Conservation (phyloP, 2,888 invertebrate species). For the Nymphalis urticae region DNA sequence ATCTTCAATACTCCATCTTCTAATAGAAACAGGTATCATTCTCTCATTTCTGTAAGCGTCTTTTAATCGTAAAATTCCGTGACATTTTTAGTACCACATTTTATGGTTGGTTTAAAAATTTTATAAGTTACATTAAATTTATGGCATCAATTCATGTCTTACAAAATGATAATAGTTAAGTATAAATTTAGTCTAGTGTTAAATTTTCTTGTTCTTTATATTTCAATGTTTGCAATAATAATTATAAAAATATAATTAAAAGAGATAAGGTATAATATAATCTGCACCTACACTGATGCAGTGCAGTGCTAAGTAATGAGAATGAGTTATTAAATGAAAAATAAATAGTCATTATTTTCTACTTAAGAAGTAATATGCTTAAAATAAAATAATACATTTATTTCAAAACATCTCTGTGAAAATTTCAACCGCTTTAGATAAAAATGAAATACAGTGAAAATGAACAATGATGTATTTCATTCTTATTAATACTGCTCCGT, state of each 20-base stretch:
- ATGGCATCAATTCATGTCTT: slow-evolving; percentile 13
- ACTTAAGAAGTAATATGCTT: too few species aligned
- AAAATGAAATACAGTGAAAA: slow-evolving; percentile 17
- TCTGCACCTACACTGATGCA: too few species aligned
- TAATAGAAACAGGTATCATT: not conserved
- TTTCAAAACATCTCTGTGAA: not conserved
- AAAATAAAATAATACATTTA: too few species aligned
- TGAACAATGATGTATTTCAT: slow-evolving; percentile 21
- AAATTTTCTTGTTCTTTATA: too few species aligned
- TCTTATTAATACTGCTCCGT: slow-evolving; percentile 19
- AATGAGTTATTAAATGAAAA: too few species aligned
- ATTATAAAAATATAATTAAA: too few species aligned
- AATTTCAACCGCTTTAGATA: not conserved
- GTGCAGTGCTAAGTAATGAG: too few species aligned
- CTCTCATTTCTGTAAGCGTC: not conserved
- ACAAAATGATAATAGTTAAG: not conserved
- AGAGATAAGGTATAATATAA: too few species aligned
- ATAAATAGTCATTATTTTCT: too few species aligned
- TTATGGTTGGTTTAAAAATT: slow-evolving; percentile 13
- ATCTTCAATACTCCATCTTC: not conserved
- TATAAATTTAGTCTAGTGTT: not conserved
- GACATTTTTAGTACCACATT: slow-evolving; percentile 15
- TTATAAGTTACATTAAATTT: slow-evolving; percentile 13
- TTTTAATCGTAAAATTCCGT: slow-evolving; percentile 19
- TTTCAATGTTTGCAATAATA: too few species aligned